A percentile compares a stretch with the other conserved stretches of the same genome.
These are phyloP conservation scores for Aricia agestis DNA, from an alignment of 1,140 invertebrate genomes.

Conservation along the genomic window DNA sequence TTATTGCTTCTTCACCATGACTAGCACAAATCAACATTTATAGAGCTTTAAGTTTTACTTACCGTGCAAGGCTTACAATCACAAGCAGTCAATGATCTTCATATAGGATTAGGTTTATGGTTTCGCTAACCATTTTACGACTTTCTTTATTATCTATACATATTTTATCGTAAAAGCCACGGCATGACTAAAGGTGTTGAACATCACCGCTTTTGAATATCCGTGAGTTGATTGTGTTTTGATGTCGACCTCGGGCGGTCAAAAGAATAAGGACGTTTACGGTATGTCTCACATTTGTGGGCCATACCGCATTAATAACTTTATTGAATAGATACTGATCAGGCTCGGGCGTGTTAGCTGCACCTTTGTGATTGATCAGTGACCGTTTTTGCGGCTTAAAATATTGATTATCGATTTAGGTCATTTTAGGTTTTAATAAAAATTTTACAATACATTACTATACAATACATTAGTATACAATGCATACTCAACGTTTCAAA, in stretches of 20 bases:
- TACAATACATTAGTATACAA: no score
- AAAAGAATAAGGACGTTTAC: background rate
- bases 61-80: background rate
- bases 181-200: background rate
- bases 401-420: background rate
- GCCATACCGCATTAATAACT: background rate
- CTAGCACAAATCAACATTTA: background rate
- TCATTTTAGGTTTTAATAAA: background rate
- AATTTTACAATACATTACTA: no score
- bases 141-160: background rate
- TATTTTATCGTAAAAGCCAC: background rate
- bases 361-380: background rate
- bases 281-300: slow-evolving; percentile 5
- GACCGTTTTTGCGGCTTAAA: background rate
- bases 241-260: background rate
- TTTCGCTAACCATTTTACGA: background rate
- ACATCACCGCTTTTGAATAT: background rate
- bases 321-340: slow-evolving; percentile 3
- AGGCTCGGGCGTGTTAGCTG: background rate
- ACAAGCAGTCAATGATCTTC: background rate
- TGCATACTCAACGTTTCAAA: no score
- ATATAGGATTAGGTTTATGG: background rate
- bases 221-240: background rate
- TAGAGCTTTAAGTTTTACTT: background rate
- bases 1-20: background rate